Base-by-base conservation (phyloP, 2,888 invertebrate genomes). In the Ichneumoninae sp. region DNA sequence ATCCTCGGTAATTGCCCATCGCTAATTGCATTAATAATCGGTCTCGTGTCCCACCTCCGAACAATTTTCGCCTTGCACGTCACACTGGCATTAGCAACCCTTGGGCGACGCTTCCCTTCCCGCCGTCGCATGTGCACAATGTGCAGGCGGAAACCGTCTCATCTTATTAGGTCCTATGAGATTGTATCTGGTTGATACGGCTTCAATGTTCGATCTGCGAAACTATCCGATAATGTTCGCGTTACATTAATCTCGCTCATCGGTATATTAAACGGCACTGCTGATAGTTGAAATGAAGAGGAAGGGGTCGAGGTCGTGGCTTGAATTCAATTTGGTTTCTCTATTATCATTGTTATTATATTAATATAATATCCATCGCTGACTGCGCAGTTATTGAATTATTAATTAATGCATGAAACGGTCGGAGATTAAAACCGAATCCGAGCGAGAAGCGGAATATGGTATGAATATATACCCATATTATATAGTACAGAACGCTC, bases 1-100 rank as follows among this genome's bases (percentile, higher is more conserved):
- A 82, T 71, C 71, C 71, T 19, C 70, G 26, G 60, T 66, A 71
- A 82, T 76, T 71, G 71, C 76, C 76, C 66, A 33, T 57, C 66
- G 40, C 74, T 78, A 66, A 78, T 82, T 72, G 66, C 68, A 82
- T 82, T 82, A 82, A 82, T 78, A 78, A 78, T 78, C 72, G 69
- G 57, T 57, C 44, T 78, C 62, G 44, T 60, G 44, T 78, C 60
- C 44, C 57, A 44, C 74, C 66, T 50, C 22, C 33, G 68, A 72
- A 78, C 76, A 54, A 81, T 81, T 70, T 50, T 50, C 50, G 33
- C 50, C 76, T 19, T 54, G 44, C 40, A 19, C 76, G 44, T 66
- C 30, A 62, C 66, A 50, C 36, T 54, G 47, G 33, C 50, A 22
- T 65, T 62, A 62, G 13, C 62, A 62, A 33, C 33, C 62, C 62